phyloP scores from a whole-genome alignment of 2,888 invertebrate species.

The Eledona agricola region DNA sequence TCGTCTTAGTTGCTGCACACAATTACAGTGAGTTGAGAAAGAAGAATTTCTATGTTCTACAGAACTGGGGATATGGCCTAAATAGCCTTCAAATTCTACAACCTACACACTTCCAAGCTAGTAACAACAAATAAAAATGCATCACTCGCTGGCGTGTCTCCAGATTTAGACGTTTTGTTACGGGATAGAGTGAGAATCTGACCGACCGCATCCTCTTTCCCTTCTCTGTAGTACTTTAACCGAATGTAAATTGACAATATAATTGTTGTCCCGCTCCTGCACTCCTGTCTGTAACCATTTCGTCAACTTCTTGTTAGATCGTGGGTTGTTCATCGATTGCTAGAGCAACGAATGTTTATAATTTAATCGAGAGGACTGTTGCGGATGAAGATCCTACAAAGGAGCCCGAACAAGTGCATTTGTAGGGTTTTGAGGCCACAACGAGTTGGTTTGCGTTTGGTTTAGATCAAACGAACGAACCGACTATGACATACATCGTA shows the following conservation, averaged over 20 bases:
- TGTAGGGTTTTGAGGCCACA: conserved; percentile 35
- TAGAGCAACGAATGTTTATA: conserved; percentile 42
- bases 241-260: conserved; percentile 37
- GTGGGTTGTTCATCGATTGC: conserved; percentile 43
- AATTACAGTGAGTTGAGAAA: too few relatives aligned
- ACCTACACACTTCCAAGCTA: too few relatives aligned
- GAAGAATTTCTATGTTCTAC: too few relatives aligned
- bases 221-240: conserved; percentile 30
- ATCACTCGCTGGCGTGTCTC: too few relatives aligned
- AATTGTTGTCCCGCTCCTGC: conserved; percentile 30
- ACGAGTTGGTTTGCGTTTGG: conserved; percentile 15
- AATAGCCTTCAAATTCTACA: too few relatives aligned
- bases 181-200: conserved; percentile 35
- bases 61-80: too few relatives aligned
- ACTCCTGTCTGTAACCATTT: conserved; percentile 31
- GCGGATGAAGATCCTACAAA: conserved; percentile 26
- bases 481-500: conserved; percentile 27
- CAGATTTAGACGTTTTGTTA: conserved; percentile 27
- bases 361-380: conserved; percentile 21
- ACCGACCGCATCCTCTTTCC: conserved; percentile 28
- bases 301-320: conserved; percentile 35
- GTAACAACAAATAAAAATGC: too few relatives aligned
- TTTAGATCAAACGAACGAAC: conserved; percentile 12
- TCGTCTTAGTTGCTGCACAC: too few relatives aligned
- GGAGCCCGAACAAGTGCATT: too few relatives aligned